These are phyloP conservation scores for Muraenolepis orangiensis DNA, from an alignment of 2,797 vertebrate species.

Conservation along the genomic window DNA sequence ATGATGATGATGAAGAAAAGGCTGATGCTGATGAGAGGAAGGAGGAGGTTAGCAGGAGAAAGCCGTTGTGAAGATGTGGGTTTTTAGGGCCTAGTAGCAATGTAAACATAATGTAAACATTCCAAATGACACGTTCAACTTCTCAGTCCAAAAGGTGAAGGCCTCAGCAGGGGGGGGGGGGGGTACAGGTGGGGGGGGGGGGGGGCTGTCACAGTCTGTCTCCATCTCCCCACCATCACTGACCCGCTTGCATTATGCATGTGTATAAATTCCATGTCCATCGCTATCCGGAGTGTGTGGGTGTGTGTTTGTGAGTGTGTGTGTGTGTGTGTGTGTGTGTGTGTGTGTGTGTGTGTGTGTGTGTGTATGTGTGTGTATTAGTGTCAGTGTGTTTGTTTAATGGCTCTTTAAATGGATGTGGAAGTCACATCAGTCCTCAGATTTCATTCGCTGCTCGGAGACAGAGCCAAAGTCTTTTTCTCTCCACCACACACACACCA, in stretches of 20 bases:
- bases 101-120: too few species aligned
- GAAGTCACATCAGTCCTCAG: constrained; percentile 65
- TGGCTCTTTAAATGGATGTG: constrained; percentile 66
- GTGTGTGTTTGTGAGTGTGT: constrained; percentile 11
- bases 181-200: constrained; percentile 15
- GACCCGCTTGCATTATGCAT: constrained; percentile 60
- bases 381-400: constrained; percentile 49
- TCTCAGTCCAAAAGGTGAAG: too few species aligned
- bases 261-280: constrained; percentile 49
- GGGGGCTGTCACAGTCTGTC: constrained; percentile 33
- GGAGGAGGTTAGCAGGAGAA: too few species aligned
- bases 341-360: constrained; percentile 28
- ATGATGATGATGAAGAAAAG: too few species aligned
- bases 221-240: constrained; percentile 34
- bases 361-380: constrained; percentile 17
- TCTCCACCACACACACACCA: too few species aligned
- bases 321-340: constrained; percentile 10
- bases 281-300: constrained; percentile 31
- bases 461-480: constrained; percentile 1
- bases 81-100: too few species aligned
- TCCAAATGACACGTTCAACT: too few species aligned
- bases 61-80: too few species aligned
- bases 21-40: too few species aligned
- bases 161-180: too few species aligned
- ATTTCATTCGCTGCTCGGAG: constrained; percentile 43